A percentile compares a stretch with the other conserved stretches of the same genome.
Conservation (phyloP, 2,888 invertebrate genomes). For the Heliconius hortense region DNA sequence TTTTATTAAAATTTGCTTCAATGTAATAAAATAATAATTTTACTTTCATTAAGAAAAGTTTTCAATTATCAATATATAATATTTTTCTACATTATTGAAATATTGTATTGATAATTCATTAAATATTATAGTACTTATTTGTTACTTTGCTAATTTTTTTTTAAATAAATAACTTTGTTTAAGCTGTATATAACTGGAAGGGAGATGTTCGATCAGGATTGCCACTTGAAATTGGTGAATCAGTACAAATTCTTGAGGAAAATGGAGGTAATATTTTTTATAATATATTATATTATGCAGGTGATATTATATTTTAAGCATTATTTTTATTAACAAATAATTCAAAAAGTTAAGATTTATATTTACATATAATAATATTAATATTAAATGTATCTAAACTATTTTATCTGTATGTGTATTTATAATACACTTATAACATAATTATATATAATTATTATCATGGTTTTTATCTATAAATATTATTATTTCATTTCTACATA, state of each 20-base stretch:
- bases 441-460: no score
- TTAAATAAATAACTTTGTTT: conserved; percentile 42
- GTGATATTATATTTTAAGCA: no score
- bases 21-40: background rate
- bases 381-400: no score
- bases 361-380: no score
- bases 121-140: background rate
- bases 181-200: conserved; percentile 95
- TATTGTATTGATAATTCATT: background rate
- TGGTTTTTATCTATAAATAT: no score
- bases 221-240: conserved; percentile 94
- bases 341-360: no score
- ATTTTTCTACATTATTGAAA: no score
- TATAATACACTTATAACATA: no score
- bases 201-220: conserved; percentile 90
- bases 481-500: no score
- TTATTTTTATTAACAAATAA: no score
- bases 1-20: background rate
- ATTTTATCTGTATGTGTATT: no score
- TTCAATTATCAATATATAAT: no score
- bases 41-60: background rate
- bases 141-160: background rate
- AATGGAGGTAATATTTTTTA: conserved; percentile 83
- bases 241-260: conserved; percentile 95
- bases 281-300: background rate